Conservation (phyloP, 2,113 vertebrate species). For the Hoplias malabaricus region DNA sequence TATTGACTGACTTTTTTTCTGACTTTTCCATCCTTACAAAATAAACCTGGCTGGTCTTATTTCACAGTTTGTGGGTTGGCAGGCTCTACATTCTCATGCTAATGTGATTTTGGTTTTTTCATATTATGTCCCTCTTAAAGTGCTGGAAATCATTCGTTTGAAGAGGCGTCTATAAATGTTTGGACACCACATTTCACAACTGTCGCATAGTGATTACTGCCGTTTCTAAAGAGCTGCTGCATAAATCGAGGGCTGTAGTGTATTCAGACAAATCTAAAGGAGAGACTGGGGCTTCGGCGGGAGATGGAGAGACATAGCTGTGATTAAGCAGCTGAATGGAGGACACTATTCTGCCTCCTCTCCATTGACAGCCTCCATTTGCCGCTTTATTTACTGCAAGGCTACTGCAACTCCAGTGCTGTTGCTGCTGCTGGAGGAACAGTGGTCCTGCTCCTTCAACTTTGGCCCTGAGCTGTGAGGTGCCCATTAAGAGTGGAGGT, state of each 20-base stretch:
- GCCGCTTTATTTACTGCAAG: slow-evolving; percentile 54
- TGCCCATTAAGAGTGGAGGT: slow-evolving; percentile 55
- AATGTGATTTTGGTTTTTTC: no score
- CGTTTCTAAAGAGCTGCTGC: slow-evolving; percentile 37
- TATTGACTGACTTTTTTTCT: no score
- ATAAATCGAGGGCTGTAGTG: slow-evolving; percentile 44
- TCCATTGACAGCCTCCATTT: slow-evolving; percentile 60
- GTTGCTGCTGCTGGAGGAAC: slow-evolving; percentile 7
- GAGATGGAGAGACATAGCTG: slow-evolving; percentile 54
- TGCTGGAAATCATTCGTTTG: no score
- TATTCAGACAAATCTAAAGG: slow-evolving; percentile 6
- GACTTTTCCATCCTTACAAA: no score
- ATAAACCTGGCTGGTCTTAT: no score
- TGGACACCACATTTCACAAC: no score
- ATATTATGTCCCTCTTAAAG: no score
- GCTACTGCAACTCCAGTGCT: slow-evolving; percentile 34
- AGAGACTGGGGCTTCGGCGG: slow-evolving; percentile 20
- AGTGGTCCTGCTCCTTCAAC: slow-evolving; percentile 48
- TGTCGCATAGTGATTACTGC: not conserved
- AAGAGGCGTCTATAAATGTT: no score
- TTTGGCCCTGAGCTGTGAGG: slow-evolving; percentile 50
- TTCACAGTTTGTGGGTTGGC: no score
- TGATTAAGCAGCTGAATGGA: slow-evolving; percentile 67
- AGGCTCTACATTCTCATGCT: no score
- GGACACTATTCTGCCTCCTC: slow-evolving; percentile 39